Conservation (phyloP, 2,888 invertebrate species). For the Ornithoptera priamus region DNA sequence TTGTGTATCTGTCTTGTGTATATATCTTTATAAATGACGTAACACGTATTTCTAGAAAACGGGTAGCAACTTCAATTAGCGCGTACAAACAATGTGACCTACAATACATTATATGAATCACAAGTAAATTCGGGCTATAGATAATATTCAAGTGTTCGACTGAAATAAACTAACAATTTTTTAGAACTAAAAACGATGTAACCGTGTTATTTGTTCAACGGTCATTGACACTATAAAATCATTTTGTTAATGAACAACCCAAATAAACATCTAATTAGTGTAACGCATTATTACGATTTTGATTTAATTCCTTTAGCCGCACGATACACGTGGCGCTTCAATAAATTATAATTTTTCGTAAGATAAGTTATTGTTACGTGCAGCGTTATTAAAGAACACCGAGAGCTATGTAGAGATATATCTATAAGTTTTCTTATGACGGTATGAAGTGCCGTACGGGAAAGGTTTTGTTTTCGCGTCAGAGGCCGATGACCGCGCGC, state of each 20-base stretch:
- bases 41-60: background rate
- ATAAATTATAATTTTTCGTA: background rate
- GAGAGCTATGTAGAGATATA: background rate
- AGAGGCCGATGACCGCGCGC: conserved; percentile 71
- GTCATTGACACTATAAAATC: conserved; percentile 57
- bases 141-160: conserved; percentile 20
- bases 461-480: conserved; percentile 76
- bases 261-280: conserved; percentile 23
- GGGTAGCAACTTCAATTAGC: background rate
- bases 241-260: conserved; percentile 42
- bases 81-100: conserved; percentile 9
- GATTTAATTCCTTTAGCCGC: background rate
- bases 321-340: background rate
- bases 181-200: conserved; percentile 57
- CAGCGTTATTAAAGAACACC: background rate
- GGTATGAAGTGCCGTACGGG: conserved; percentile 39
- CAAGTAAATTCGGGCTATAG: conserved; percentile 23
- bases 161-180: conserved; percentile 31
- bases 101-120: conserved; percentile 24
- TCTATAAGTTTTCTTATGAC: conserved; percentile 13
- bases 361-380: background rate
- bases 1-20: background rate
- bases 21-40: background rate
- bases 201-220: conserved; percentile 67
- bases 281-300: background rate